phyloP scores from a whole-genome alignment of 2,888 invertebrate species.

The Papilio elwesi region DNA sequence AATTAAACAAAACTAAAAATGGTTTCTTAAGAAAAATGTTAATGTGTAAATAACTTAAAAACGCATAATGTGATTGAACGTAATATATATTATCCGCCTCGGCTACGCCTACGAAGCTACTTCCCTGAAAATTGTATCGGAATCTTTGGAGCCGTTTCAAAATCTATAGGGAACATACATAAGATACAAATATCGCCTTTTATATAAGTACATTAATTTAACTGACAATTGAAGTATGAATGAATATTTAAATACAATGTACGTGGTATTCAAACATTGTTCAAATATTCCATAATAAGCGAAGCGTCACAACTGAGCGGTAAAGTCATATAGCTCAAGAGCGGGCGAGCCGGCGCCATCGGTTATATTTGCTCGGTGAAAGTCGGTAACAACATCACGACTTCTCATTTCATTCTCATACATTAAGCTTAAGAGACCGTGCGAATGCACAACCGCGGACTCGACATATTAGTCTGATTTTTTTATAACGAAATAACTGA shows the following conservation, averaged over 20 bases:
- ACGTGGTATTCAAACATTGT: conserved; percentile 21
- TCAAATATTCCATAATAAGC: conserved; percentile 4
- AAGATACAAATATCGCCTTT: no score
- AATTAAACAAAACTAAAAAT: no score
- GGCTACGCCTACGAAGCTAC: no score
- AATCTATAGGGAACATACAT: no score
- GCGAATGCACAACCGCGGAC: conserved; percentile 69
- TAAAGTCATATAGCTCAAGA: conserved; percentile 44
- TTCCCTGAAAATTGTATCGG: no score
- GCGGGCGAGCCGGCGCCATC: conserved; percentile 58
- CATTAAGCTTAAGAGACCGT: conserved; percentile 74
- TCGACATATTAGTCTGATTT: conserved; percentile 63
- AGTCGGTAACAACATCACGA: conserved; percentile 75
- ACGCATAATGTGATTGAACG: no score
- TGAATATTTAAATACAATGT: not conserved
- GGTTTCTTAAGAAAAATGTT: no score
- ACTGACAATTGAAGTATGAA: no score
- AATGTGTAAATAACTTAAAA: no score
- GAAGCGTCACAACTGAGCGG: conserved; percentile 31
- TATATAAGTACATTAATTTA: no score
- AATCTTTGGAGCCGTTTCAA: no score
- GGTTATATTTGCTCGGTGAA: conserved; percentile 76
- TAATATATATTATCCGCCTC: no score
- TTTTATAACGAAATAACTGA: conserved; percentile 56
- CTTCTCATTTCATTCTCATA: conserved; percentile 62